Evolutionary conservation across 2,888 invertebrate species (phyloP).

Genomic region (Catocala fraxini): DNA sequence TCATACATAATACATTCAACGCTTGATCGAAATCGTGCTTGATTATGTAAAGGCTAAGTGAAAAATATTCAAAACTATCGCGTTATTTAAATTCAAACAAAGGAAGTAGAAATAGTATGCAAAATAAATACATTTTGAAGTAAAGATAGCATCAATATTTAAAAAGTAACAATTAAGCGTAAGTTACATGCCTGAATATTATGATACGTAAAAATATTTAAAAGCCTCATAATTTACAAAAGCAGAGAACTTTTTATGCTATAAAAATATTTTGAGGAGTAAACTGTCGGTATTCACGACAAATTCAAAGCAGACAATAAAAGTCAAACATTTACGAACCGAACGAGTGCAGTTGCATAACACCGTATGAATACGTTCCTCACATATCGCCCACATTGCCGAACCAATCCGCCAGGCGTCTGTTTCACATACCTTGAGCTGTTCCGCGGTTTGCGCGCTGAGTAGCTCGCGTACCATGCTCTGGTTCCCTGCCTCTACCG

Average conservation of each 20-base stretch:
- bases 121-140: background rate
- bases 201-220: background rate
- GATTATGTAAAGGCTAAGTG: background rate
- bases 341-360: slow-evolving; percentile 40
- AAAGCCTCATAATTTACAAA: background rate
- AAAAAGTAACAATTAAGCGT: background rate
- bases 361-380: slow-evolving; percentile 5
- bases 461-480: slow-evolving; percentile 98
- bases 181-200: background rate
- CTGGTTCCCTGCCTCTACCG: slow-evolving; percentile 98
- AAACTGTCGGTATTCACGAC: background rate
- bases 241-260: background rate
- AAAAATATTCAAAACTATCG: background rate
- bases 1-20: background rate
- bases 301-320: slow-evolving; percentile 12
- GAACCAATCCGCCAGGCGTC: slow-evolving; percentile 12
- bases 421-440: slow-evolving; percentile 90
- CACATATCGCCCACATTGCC: slow-evolving; percentile 14
- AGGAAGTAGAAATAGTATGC: background rate
- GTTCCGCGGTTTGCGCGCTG: slow-evolving; percentile 94
- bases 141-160: slow-evolving; percentile 1
- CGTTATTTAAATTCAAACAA: background rate
- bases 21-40: background rate
- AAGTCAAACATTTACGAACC: slow-evolving; percentile 5
- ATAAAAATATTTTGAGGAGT: background rate